Base-by-base conservation (phyloP, 2,888 invertebrate species). In the Agrypnus murinus region DNA sequence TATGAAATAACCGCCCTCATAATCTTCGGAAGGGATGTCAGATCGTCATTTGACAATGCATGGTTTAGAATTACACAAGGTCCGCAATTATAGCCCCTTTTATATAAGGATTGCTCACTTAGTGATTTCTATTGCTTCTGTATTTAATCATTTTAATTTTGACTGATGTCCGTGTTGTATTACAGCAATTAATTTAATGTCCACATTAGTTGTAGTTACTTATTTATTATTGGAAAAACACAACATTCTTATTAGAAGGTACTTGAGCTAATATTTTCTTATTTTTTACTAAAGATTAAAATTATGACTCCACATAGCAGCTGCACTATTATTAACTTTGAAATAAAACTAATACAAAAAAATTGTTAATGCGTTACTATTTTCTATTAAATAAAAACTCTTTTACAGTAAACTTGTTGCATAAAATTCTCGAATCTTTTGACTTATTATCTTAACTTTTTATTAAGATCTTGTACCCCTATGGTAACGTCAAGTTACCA, bases 381-480 rank as follows among this genome's bases (percentile, higher is more conserved):
- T n/a, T n/a, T n/a, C n/a, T n/a, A n/a, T n/a, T n/a, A n/a, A n/a
- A n/a, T n/a, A n/a, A n/a, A n/a, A n/a, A n/a, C n/a, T n/a, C n/a
- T n/a, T n/a, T n/a, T n/a, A n/a, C n/a, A n/a, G n/a, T n/a, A n/a
- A n/a, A 25, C 25, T 5, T 25, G 25, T 25, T 25, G 63, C 36
- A 36, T 25, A 25, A 25, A 25, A 25, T 25, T 46, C 58, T 38
- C 14, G 19, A 59, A 50, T 31, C 48, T 73, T 71, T 74, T 77
- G 77, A 77, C 77, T 77, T 74, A 68, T 65, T 72, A 74, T 77
- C 74, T 73, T 73, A 74, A 74, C 74, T 73, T 75, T 71, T 72
- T 72, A 62, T 58, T 69, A 66, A 68, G 65, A 68, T 73, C 70
- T 72, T 68, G 66, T 53, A 73, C 73, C 69, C 68, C 71, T 74